A percentile compares a stretch with the other conserved stretches of the same genome.
These are phyloP conservation scores for Paradoxurus hermaphroditus DNA, from an alignment of 2,113 vertebrate species.

Conservation along the genomic window DNA sequence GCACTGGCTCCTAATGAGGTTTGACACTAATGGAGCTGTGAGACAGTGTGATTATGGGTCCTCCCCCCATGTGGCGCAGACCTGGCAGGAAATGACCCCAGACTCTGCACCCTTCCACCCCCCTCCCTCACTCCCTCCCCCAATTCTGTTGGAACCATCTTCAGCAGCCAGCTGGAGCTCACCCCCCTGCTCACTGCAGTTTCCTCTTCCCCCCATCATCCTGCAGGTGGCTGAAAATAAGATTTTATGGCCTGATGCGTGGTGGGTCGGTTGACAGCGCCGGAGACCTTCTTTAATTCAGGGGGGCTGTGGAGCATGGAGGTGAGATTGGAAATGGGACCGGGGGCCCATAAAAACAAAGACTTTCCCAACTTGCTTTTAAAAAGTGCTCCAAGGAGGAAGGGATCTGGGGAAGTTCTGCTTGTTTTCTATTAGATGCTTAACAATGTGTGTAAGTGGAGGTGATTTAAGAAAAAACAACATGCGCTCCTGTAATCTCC, in stretches of 20 bases:
- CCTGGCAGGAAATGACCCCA: constrained; percentile 84
- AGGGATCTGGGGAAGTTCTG: constrained; percentile 34
- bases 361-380: constrained; percentile 62
- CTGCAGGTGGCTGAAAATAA: constrained; percentile 81
- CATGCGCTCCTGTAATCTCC: constrained; percentile 82
- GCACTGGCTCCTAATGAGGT: constrained; percentile 86
- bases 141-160: constrained; percentile 79
- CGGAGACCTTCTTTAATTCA: constrained; percentile 65
- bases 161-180: constrained; percentile 82
- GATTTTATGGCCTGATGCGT: constrained; percentile 76
- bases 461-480: constrained; percentile 77
- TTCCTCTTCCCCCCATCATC: constrained; percentile 72
- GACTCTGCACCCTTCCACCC: constrained; percentile 81
- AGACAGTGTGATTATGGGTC: constrained; percentile 81
- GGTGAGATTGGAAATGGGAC: constrained; percentile 63
- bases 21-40: constrained; percentile 86
- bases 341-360: constrained; percentile 54
- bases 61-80: constrained; percentile 73
- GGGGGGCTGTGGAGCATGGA: constrained; percentile 36
- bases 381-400: constrained; percentile 52
- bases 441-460: constrained; percentile 83
- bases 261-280: constrained; percentile 58
- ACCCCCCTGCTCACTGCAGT: constrained; percentile 40
- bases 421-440: constrained; percentile 82
- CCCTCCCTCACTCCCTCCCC: no score